Evolutionary conservation across 2,113 vertebrate species (phyloP).

Genomic region (Scytalopus superciliaris): DNA sequence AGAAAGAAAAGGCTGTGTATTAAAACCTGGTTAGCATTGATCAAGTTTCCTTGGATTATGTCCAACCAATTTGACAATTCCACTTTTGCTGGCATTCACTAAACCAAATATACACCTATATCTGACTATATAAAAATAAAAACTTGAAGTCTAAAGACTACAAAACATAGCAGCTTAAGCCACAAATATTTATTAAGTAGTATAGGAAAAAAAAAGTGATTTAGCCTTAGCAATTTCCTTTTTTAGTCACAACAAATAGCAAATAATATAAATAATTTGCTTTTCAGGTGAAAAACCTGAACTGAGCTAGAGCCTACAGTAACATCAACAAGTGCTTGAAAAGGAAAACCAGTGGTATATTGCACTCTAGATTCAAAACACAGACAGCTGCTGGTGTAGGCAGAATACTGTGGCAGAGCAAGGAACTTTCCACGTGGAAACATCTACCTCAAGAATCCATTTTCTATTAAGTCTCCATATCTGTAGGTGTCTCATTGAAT

Average conservation of each 20-base stretch:
- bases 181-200: background rate
- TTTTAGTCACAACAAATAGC: background rate
- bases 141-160: background rate
- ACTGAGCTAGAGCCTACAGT: background rate
- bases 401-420: constrained; percentile 25
- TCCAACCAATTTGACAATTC: constrained; percentile 1
- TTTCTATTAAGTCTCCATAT: background rate
- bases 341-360: background rate
- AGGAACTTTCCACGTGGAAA: background rate
- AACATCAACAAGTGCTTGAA: background rate
- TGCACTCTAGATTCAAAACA: background rate
- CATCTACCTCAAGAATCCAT: constrained; percentile 24
- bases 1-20: constrained; percentile 1
- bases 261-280: background rate
- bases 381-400: constrained; percentile 5
- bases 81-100: background rate
- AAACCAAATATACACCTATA: background rate
- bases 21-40: background rate
- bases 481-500: background rate
- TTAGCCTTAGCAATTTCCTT: background rate
- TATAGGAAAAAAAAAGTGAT: background rate
- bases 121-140: background rate
- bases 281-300: background rate
- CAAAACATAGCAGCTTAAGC: background rate
- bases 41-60: constrained; percentile 13